Evolutionary conservation across 1,140 invertebrate species (phyloP).

Genomic region (Pseudomyrmex dendroicus): DNA sequence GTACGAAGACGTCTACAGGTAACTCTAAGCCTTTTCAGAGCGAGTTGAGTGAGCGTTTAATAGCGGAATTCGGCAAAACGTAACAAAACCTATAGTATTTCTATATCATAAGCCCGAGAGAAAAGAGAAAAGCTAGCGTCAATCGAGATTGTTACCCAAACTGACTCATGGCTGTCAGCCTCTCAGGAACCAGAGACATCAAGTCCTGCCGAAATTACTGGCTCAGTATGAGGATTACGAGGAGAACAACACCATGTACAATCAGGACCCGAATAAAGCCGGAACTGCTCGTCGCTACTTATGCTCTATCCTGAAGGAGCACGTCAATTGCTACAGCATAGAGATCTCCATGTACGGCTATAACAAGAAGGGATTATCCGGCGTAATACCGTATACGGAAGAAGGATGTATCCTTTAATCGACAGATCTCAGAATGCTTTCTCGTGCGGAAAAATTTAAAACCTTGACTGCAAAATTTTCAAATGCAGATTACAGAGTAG

Average conservation of each 20-base stretch:
- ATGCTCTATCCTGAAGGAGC: slow-evolving; percentile 89
- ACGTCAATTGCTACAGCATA: slow-evolving; percentile 93
- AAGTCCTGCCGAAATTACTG: slow-evolving; percentile 95
- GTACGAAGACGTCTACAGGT: slow-evolving; percentile 97
- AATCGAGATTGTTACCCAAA: slow-evolving; percentile 38
- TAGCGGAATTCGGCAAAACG: not conserved
- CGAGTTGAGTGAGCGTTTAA: not conserved
- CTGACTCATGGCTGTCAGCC: slow-evolving; percentile 70
- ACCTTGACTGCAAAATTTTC: slow-evolving; percentile 36
- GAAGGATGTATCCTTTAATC: slow-evolving; percentile 94
- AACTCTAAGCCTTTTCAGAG: slow-evolving; percentile 41
- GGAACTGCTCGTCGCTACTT: slow-evolving; percentile 94
- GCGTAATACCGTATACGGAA: slow-evolving; percentile 93
- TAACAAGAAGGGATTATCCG: slow-evolving; percentile 87
- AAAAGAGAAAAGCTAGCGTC: slow-evolving; percentile 4
- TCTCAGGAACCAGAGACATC: slow-evolving; percentile 92
- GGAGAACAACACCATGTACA: slow-evolving; percentile 93
- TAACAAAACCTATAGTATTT: not conserved
- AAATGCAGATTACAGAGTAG: slow-evolving; percentile 87
- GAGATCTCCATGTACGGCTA: slow-evolving; percentile 95
- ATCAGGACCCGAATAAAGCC: slow-evolving; percentile 93
- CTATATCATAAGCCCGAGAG: not conserved
- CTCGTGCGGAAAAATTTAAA: not conserved
- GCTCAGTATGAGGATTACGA: slow-evolving; percentile 93
- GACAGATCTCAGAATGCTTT: not conserved